A percentile compares a stretch with the other conserved stretches of the same genome.
These are phyloP conservation scores for Setophaga petechia DNA, from an alignment of 2,113 vertebrate species.

Conservation along the genomic window DNA sequence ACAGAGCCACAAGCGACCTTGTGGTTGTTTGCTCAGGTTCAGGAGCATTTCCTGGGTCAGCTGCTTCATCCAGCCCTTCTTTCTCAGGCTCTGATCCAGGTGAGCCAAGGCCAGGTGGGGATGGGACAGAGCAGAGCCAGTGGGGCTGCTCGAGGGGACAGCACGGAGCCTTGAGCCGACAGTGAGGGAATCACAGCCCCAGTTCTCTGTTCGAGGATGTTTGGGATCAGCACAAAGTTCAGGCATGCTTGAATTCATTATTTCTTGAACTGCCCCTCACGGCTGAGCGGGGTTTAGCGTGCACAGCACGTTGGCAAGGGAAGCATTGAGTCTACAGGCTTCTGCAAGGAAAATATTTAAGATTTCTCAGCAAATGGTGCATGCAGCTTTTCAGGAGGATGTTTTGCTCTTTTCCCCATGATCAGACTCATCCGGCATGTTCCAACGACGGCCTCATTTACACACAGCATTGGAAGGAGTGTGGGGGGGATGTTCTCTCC, in stretches of 20 bases:
- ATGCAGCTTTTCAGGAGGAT: conserved; percentile 3
- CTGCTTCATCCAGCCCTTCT: neutral
- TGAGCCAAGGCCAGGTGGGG: neutral
- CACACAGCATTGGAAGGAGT: neutral
- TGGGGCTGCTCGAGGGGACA: neutral
- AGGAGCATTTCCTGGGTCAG: neutral
- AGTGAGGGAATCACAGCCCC: neutral
- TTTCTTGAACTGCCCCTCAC: neutral
- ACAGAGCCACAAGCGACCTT: neutral
- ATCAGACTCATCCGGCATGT: neutral
- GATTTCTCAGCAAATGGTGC: conserved; percentile 18
- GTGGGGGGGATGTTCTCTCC: neutral
- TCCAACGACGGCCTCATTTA: neutral
- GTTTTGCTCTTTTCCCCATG: neutral
- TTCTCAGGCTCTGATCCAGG: fast-evolving
- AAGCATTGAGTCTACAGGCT: neutral
- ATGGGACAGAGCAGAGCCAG: neutral
- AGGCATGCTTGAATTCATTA: neutral
- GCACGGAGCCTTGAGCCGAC: fast-evolving
- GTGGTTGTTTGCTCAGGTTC: neutral
- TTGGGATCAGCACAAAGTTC: conserved; percentile 30
- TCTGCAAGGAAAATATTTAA: conserved; percentile 44
- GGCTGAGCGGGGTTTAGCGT: neutral
- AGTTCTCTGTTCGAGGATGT: neutral
- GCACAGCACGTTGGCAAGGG: neutral